Evolutionary conservation across 2,888 invertebrate genomes (phyloP), one percentile per base, ranked within the genome.

Genomic region (Crocallis elinguaria): DNA sequence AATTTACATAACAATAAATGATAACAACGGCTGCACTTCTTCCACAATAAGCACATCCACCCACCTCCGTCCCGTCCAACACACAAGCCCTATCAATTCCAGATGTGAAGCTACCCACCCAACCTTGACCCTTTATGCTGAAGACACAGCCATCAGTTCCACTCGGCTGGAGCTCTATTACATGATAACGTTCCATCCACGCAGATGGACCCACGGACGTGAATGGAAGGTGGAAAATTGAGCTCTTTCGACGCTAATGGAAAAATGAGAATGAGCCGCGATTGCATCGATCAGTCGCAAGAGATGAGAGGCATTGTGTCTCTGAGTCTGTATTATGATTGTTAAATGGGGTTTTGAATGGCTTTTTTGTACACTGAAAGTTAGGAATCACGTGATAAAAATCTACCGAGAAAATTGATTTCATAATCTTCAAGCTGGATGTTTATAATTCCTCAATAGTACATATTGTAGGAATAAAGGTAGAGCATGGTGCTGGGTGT

Each of bases 191-290:
- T 11, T 12, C 27, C 32, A 5, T 27, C 30, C 17, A 25, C n/a
- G n/a, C 11, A 37, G 41, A 52, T 21, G 35, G 41, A 41, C 41
- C 21, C 30, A n/a, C n/a, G n/a, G n/a, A n/a, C 1, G 17, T 50
- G 36, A 50, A 46, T 35, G 44, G 45, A 33, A 51, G 33, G 21
- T 51, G 33, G 50, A 51, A 51, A 51, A 51, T 51, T 50, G 44
- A 44, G 44, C 38, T 44, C 27, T 33, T 44, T 39, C 33, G 14
- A 16, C 33, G 32, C 30, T 50, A 43, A 50, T 44, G 38, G 44
- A 51, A 50, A 51, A 43, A 36, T 41, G 37, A 12, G 21, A 45
- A 23, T 27, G 38, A 16, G 17, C 1, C 27, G 39, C 39, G 51
- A 45, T 52, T 36, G 41, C 45, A 45, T 36, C 41, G 35, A 45